A percentile compares a stretch with the other conserved stretches of the same genome.
phyloP scores from a whole-genome alignment of 1,140 invertebrate species.

The Drosophila sechellia region DNA sequence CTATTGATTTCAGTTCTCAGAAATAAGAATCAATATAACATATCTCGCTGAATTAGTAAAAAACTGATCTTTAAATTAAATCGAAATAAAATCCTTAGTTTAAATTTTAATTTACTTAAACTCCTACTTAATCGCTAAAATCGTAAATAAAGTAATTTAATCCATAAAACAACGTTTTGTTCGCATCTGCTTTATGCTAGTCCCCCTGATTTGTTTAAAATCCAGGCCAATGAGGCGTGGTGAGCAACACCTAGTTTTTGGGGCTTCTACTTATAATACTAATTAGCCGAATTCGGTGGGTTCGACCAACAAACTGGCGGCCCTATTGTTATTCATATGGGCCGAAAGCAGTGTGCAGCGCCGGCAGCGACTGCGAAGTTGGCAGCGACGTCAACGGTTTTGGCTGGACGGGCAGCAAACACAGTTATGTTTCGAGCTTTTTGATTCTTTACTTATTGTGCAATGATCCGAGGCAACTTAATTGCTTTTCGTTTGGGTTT shows the following conservation, averaged over 20 bases:
- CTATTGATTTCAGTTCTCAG: background rate
- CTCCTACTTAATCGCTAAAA: too few species aligned
- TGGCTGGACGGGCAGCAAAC: slow-evolving; percentile 76
- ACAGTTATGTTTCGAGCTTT: slow-evolving; percentile 74
- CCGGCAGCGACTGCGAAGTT: slow-evolving; percentile 9
- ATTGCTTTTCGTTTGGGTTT: slow-evolving; percentile 80
- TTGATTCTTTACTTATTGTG: slow-evolving; percentile 81
- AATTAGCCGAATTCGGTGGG: slow-evolving; percentile 31
- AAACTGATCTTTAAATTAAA: too few species aligned
- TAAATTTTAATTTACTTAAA: too few species aligned
- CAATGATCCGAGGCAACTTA: slow-evolving; percentile 82
- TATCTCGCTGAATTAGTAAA: too few species aligned
- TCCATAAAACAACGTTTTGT: background rate
- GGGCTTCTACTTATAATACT: slow-evolving; percentile 1
- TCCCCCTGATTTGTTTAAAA: background rate
- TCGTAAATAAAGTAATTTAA: background rate
- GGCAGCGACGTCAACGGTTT: slow-evolving; percentile 32
- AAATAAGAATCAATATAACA: too few species aligned
- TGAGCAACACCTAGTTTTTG: slow-evolving; percentile 34
- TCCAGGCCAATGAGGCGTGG: slow-evolving; percentile 22
- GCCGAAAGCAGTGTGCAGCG: slow-evolving; percentile 41
- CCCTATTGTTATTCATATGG: slow-evolving; percentile 38
- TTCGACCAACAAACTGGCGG: slow-evolving; percentile 11
- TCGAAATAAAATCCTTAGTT: too few species aligned
- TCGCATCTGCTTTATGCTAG: background rate